Percentiles rank a stretch among this genome's conserved stretches.
Conservation (phyloP, 2,888 invertebrate genomes). For the Oxytorus armatus region DNA sequence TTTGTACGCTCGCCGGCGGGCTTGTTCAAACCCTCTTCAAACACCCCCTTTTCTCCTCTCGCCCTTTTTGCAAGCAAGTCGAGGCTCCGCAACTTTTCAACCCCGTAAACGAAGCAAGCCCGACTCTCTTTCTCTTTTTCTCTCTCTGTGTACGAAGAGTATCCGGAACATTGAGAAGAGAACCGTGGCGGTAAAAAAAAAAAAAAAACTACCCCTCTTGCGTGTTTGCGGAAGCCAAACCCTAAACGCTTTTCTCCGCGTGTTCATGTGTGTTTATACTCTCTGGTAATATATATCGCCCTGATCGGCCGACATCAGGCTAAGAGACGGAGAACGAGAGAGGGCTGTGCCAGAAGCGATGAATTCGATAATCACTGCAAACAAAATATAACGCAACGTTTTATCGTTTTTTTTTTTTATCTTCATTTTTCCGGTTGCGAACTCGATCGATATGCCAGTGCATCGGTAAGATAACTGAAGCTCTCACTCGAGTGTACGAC, state of each 20-base stretch:
- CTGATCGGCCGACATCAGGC: too few relatives aligned
- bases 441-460: slow-evolving; percentile 8
- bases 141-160: slow-evolving; percentile 41
- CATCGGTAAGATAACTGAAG: slow-evolving; percentile 28
- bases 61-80: slow-evolving; percentile 41
- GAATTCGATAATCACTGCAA: slow-evolving; percentile 66
- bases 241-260: slow-evolving; percentile 54
- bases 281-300: slow-evolving; percentile 42
- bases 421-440: slow-evolving; percentile 3
- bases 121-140: slow-evolving; percentile 18
- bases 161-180: slow-evolving; percentile 60
- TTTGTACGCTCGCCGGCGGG: slow-evolving; percentile 55
- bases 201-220: slow-evolving; percentile 69
- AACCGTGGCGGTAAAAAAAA: slow-evolving; percentile 55
- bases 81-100: slow-evolving; percentile 68
- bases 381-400: slow-evolving; percentile 44
- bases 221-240: slow-evolving; percentile 68
- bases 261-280: slow-evolving; percentile 53
- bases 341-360: slow-evolving; percentile 41
- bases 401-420: slow-evolving; percentile 36
- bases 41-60: slow-evolving; percentile 22
- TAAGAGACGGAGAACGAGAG: background rate
- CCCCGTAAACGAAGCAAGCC: slow-evolving; percentile 65
- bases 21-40: slow-evolving; percentile 59
- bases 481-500: background rate